Evolutionary conservation across 2,113 vertebrate genomes (phyloP).

Genomic region (Gallinago media): DNA sequence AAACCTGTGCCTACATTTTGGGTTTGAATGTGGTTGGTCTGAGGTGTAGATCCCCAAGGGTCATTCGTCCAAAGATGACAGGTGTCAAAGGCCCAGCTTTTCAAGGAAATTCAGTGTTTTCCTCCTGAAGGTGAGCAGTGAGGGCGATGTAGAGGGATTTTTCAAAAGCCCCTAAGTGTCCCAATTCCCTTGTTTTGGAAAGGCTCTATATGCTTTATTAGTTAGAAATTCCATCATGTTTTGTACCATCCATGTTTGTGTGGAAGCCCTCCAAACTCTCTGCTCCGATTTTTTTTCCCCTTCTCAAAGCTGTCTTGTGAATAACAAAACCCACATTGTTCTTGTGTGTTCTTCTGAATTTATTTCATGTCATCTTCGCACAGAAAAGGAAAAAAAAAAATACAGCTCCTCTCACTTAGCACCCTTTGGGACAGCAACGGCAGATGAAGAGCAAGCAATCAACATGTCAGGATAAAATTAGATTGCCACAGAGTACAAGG

Average conservation of each 20-base stretch:
- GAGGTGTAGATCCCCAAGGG: background rate
- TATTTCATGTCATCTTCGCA: constrained; percentile 28
- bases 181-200: background rate
- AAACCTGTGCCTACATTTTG: background rate
- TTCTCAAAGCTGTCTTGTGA: background rate
- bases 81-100: background rate
- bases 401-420: constrained; percentile 7
- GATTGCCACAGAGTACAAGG: constrained; percentile 36
- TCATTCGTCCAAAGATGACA: rapidly evolving
- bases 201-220: background rate
- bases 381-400: background rate
- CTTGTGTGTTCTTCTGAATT: constrained; percentile 28
- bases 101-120: background rate
- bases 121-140: background rate
- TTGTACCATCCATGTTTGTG: background rate
- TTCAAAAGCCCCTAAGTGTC: rapidly evolving
- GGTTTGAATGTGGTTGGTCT: rapidly evolving
- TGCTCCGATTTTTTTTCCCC: background rate
- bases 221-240: background rate
- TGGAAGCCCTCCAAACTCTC: background rate
- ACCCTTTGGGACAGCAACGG: constrained; percentile 40
- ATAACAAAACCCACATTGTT: constrained; percentile 48
- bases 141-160: background rate
- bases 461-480: constrained; percentile 62
- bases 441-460: constrained; percentile 55